Evolutionary conservation across 2,113 vertebrate species (phyloP).

Genomic region (Corydoras maculifer): DNA sequence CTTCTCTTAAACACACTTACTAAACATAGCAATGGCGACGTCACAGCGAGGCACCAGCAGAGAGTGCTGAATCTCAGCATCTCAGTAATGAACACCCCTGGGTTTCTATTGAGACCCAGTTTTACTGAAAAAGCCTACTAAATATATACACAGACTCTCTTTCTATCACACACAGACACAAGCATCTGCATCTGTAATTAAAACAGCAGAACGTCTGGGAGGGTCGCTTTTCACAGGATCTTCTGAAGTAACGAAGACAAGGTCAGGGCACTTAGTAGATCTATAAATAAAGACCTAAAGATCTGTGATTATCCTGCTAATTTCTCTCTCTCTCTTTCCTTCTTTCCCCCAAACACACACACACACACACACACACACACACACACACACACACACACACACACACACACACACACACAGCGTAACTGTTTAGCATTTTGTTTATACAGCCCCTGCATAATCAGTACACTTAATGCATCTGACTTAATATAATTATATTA

Average conservation of each 20-base stretch:
- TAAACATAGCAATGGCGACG: constrained; percentile 41
- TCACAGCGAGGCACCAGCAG: constrained; percentile 46
- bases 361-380: too few species aligned
- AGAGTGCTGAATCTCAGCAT: constrained; percentile 54
- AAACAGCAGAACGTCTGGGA: neutral
- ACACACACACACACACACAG: neutral
- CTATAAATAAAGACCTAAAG: constrained; percentile 48
- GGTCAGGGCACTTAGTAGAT: constrained; percentile 34
- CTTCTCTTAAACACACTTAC: constrained; percentile 15
- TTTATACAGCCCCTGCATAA: neutral
- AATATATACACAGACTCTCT: constrained; percentile 28
- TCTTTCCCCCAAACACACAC: too few species aligned
- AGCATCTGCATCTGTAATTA: neutral
- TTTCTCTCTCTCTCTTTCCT: too few species aligned
- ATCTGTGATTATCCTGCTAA: constrained; percentile 41
- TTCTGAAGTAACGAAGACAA: constrained; percentile 29
- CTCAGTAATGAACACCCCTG: constrained; percentile 61
- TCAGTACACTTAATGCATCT: neutral
- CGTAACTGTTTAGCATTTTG: neutral
- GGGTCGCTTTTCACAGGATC: neutral
- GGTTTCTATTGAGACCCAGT: constrained; percentile 57
- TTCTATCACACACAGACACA: constrained; percentile 1
- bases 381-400: constrained; percentile 10
- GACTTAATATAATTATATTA: too few species aligned
- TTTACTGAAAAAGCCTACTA: constrained; percentile 39